These are phyloP conservation scores for Periophthalmus magnuspinnatus DNA, from an alignment of 2,797 vertebrate genomes.

Conservation along the genomic window DNA sequence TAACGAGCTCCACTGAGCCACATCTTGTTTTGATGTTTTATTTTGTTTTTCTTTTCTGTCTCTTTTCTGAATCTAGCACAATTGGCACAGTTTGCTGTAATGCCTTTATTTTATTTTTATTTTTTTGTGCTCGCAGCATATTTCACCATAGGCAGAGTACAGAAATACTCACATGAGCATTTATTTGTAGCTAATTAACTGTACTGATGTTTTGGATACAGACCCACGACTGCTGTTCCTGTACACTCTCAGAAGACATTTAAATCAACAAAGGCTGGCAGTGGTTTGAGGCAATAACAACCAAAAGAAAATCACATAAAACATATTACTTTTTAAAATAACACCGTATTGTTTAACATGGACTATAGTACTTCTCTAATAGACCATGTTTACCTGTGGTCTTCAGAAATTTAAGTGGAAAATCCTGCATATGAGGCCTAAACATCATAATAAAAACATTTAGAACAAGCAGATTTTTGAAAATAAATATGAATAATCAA, in stretches of 20 bases:
- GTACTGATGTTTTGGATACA: conserved; percentile 29
- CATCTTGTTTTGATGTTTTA: conserved; percentile 47
- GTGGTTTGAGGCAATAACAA: conserved; percentile 11
- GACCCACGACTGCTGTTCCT: conserved; percentile 34
- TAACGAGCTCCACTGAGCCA: conserved; percentile 36
- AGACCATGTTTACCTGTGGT: background rate
- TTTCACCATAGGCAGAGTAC: background rate
- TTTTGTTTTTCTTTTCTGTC: conserved; percentile 33
- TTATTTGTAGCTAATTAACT: conserved; percentile 37
- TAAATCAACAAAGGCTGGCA: conserved; percentile 25
- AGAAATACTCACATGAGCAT: conserved; percentile 12
- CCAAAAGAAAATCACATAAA: background rate
- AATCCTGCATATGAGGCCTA: too few relatives aligned
- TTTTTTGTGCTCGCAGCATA: background rate
- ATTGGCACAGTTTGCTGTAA: conserved; percentile 24
- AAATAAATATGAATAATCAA: too few relatives aligned
- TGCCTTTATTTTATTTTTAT: background rate
- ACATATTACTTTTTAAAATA: background rate
- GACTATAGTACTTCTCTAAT: background rate
- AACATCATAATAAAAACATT: too few relatives aligned
- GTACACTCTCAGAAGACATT: conserved; percentile 25
- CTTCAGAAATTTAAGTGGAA: too few relatives aligned
- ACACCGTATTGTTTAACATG: background rate
- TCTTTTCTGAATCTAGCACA: conserved; percentile 34
- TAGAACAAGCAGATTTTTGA: too few relatives aligned